Evolutionary conservation across 2,888 invertebrate species (phyloP).

Genomic region (Aspidapion aeneum): DNA sequence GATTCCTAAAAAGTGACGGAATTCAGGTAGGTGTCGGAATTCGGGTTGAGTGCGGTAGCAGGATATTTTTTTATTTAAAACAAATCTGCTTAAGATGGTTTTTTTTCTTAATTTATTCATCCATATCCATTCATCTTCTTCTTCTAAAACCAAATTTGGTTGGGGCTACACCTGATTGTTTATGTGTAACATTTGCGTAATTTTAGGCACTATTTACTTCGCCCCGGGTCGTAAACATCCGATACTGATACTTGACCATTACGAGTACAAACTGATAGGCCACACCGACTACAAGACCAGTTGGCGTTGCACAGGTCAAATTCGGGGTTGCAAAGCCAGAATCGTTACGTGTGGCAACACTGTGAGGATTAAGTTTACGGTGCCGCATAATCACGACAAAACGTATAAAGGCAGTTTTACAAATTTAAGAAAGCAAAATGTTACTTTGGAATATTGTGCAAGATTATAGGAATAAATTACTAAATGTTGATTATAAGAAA

Average conservation of each 20-base stretch:
- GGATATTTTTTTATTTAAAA: too few species aligned
- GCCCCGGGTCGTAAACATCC: neutral
- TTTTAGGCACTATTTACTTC: neutral
- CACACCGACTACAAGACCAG: neutral
- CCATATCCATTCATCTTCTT: too few species aligned
- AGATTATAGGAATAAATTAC: too few species aligned
- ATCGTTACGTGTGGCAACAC: slow-evolving; percentile 10
- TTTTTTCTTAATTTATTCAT: too few species aligned
- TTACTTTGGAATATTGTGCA: neutral
- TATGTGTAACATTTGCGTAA: too few species aligned
- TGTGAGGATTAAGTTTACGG: slow-evolving; percentile 9
- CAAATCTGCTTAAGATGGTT: too few species aligned
- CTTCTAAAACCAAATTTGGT: too few species aligned
- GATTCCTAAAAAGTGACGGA: too few species aligned
- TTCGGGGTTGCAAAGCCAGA: slow-evolving; percentile 22
- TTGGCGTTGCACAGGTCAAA: neutral
- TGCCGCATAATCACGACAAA: slow-evolving; percentile 17
- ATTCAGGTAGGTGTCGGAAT: too few species aligned
- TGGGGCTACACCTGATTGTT: too few species aligned
- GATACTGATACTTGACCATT: slow-evolving; percentile 25
- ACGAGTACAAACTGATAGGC: slow-evolving; percentile 26
- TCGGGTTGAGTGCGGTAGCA: too few species aligned
- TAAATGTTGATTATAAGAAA: too few species aligned
- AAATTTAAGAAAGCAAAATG: neutral
- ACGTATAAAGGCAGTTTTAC: slow-evolving; percentile 13